Conservation (phyloP, 2,797 vertebrate genomes). For the Margarornis squamiger region DNA sequence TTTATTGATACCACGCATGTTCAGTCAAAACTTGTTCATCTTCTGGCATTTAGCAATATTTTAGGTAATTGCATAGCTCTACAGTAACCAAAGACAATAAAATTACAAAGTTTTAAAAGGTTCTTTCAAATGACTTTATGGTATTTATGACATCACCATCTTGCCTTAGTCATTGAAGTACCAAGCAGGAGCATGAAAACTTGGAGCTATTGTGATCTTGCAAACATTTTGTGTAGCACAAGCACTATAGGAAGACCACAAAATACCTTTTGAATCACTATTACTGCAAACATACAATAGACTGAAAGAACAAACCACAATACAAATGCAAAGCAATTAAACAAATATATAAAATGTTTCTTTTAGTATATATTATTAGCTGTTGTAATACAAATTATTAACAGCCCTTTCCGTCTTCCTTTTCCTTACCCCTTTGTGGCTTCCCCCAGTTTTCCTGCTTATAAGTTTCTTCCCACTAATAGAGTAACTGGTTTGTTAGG, state of each 20-base stretch:
- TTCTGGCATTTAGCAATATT: not conserved
- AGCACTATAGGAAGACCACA: not conserved
- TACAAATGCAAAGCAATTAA: not conserved
- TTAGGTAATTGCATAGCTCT: not conserved
- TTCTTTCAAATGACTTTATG: not conserved
- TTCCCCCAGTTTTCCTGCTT: not conserved
- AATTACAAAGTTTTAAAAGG: not conserved
- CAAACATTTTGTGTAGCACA: not conserved
- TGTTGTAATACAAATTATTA: not conserved
- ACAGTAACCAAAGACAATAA: not conserved
- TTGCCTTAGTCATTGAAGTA: not conserved
- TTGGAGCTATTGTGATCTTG: not conserved
- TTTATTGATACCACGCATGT: not conserved
- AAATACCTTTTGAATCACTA: not conserved
- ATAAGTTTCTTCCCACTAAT: not conserved
- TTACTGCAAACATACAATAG: not conserved
- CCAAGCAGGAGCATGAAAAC: not conserved
- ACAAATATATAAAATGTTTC: not conserved
- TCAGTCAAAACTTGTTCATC: not conserved
- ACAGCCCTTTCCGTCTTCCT: not conserved
- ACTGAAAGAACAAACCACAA: not conserved
- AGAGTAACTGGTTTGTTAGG: not conserved
- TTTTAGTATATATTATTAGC: not conserved
- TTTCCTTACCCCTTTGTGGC: not conserved
- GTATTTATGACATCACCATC: not conserved